These are phyloP conservation scores for Luperina nickerlii DNA, from an alignment of 2,888 invertebrate genomes.

Conservation along the genomic window DNA sequence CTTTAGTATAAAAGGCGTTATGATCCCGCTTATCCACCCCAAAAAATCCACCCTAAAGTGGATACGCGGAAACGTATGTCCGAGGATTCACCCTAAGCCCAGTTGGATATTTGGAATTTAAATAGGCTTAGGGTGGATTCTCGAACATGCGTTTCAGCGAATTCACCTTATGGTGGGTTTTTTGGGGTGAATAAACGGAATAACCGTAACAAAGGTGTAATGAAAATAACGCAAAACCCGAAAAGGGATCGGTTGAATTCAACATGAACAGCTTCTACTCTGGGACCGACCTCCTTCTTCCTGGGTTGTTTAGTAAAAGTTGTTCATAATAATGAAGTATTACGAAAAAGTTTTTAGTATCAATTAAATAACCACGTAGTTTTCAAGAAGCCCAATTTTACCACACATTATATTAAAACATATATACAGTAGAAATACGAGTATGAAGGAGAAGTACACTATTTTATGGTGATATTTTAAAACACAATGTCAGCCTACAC, in stretches of 20 bases:
- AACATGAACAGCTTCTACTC: neutral
- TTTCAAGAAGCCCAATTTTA: constrained; percentile 31
- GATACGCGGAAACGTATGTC: neutral
- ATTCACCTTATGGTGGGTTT: neutral
- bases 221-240: neutral
- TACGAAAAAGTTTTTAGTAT: neutral
- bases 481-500: constrained; percentile 51
- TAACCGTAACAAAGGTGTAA: neutral
- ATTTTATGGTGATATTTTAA: constrained; percentile 52
- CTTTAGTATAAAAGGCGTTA: neutral
- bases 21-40: neutral
- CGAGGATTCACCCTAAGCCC: neutral
- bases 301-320: neutral
- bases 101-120: neutral
- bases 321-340: neutral
- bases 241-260: neutral
- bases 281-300: neutral
- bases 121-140: neutral
- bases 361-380: constrained; percentile 25
- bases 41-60: neutral
- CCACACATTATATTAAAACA: constrained; percentile 52
- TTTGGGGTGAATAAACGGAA: neutral
- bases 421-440: constrained; percentile 58
- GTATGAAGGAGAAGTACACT: constrained; percentile 29
- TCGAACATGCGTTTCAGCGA: neutral